Conservation (phyloP, 2,113 vertebrate genomes). For the Oreochromis spilurus region DNA sequence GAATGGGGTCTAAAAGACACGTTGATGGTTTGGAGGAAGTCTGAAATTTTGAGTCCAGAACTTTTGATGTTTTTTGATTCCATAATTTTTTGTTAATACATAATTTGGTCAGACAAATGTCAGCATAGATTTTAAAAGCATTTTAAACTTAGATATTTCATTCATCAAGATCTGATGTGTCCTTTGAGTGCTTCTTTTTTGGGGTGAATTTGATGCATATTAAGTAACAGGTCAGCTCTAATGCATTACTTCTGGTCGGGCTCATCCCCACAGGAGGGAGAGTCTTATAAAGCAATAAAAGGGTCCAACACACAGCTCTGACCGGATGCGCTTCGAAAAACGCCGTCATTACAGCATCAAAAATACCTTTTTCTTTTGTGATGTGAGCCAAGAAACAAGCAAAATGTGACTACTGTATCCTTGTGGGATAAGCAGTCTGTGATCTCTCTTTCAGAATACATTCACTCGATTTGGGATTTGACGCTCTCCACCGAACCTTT, state of each 20-base stretch:
- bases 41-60: neutral
- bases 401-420: neutral
- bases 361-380: neutral
- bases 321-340: neutral
- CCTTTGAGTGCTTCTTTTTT: neutral
- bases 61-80: neutral
- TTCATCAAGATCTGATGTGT: neutral
- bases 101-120: neutral
- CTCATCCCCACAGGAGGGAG: neutral
- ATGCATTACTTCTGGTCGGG: neutral
- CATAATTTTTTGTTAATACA: neutral
- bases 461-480: neutral
- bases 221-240: neutral
- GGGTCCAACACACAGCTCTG: neutral
- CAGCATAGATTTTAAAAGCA: neutral
- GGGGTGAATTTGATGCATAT: neutral
- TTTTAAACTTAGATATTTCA: neutral
- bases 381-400: neutral
- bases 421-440: neutral
- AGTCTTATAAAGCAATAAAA: neutral
- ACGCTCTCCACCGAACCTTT: rapidly evolving
- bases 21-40: neutral
- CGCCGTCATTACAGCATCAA: neutral
- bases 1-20: neutral
- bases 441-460: neutral